These are phyloP conservation scores for Hydropsyche betteni DNA, from an alignment of 2,888 invertebrate genomes.

Conservation along the genomic window DNA sequence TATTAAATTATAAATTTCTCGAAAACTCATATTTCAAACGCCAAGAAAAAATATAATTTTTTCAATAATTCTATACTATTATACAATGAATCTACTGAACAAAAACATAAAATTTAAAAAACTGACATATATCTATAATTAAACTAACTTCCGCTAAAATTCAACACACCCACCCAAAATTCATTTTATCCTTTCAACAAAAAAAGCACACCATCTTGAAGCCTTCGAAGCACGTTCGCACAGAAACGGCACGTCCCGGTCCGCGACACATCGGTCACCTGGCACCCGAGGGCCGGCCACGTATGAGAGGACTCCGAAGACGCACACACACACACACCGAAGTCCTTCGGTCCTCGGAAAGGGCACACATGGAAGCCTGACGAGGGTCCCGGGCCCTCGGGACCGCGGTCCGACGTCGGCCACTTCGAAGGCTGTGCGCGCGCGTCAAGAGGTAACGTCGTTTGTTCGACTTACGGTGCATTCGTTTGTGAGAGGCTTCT, in stretches of 20 bases:
- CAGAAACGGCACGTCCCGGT: constrained; percentile 21
- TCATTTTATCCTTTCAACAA: no score
- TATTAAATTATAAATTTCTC: no score
- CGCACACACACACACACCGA: constrained; percentile 1
- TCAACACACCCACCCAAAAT: no score
- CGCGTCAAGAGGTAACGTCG: constrained; percentile 25
- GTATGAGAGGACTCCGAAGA: background rate
- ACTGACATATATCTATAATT: no score
- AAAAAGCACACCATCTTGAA: constrained; percentile 7
- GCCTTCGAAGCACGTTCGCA: constrained; percentile 23
- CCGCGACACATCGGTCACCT: constrained; percentile 36
- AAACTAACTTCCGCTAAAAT: no score
- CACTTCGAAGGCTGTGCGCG: constrained; percentile 25
- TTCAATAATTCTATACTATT: no score
- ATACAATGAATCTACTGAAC: no score
- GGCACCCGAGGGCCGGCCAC: constrained; percentile 6
- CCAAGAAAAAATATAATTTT: no score
- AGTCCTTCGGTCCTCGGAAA: no score
- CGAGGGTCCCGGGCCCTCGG: constrained; percentile 23
- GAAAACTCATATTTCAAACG: no score
- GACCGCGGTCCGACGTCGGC: constrained; percentile 14
- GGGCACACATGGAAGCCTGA: constrained; percentile 1
- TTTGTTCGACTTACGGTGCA: constrained; percentile 40
- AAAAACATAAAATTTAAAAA: no score
- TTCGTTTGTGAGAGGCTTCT: constrained; percentile 19